Evolutionary conservation across 1,140 invertebrate species (phyloP).

Genomic region (Platyscapa corneri): DNA sequence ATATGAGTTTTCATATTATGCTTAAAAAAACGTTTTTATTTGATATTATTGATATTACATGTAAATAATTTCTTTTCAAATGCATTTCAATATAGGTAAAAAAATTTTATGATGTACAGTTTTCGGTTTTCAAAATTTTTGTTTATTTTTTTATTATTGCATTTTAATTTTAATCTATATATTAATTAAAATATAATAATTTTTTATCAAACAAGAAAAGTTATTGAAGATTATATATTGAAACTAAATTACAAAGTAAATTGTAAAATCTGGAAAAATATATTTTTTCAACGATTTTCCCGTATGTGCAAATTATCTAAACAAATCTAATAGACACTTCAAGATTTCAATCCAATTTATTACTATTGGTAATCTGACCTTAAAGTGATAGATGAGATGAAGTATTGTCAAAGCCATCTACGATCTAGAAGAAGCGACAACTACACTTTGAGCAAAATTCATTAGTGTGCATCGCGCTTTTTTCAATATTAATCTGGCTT

Average conservation of each 20-base stretch:
- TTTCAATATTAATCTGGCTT: not conserved
- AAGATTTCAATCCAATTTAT: too few relatives aligned
- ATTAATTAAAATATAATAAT: not conserved
- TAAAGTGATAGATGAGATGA: not conserved
- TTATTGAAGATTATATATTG: too few relatives aligned
- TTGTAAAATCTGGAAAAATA: too few relatives aligned
- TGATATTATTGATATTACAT: not conserved
- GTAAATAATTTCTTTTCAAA: not conserved
- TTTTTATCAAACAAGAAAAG: too few relatives aligned
- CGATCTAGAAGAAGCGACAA: too few relatives aligned
- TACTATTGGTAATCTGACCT: not conserved
- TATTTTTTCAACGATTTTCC: too few relatives aligned
- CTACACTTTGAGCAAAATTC: too few relatives aligned
- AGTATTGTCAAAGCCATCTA: not conserved
- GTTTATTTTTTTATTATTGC: too few relatives aligned
- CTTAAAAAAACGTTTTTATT: not conserved
- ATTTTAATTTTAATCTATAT: not conserved
- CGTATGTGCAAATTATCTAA: too few relatives aligned
- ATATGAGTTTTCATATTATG: not conserved
- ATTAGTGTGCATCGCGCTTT: not conserved
- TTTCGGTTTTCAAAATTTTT: not conserved
- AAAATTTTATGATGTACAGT: not conserved
- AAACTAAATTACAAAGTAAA: too few relatives aligned
- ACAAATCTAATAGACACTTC: too few relatives aligned
- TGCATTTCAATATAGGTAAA: not conserved